Evolutionary conservation across 2,888 invertebrate genomes (phyloP).

Genomic region (Pandemis corylana): DNA sequence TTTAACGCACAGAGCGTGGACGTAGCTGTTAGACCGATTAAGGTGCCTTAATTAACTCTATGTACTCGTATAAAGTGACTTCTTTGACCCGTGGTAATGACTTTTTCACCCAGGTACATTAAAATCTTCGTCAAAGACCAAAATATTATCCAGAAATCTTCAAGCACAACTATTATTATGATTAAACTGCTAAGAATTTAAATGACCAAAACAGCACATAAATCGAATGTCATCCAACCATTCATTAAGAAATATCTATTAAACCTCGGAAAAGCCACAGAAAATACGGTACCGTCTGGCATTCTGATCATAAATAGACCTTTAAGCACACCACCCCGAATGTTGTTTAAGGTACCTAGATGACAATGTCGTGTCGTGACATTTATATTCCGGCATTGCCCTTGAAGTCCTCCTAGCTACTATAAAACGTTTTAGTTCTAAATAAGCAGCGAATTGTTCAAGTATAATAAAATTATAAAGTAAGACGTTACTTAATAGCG

Average conservation of each 20-base stretch:
- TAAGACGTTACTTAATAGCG: background rate
- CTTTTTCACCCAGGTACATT: no score
- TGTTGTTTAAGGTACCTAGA: constrained; percentile 22
- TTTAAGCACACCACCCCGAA: constrained; percentile 19
- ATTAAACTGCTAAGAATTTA: no score
- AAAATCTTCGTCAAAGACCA: no score
- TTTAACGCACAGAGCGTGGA: background rate
- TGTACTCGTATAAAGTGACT: no score
- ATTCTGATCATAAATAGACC: constrained; percentile 11
- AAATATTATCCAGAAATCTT: no score
- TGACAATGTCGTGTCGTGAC: constrained; percentile 17
- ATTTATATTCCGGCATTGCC: constrained; percentile 20
- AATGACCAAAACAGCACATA: no score
- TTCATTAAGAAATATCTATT: background rate
- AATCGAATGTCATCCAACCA: no score
- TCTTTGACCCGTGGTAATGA: no score
- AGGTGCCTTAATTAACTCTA: background rate
- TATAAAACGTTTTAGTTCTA: constrained; percentile 30
- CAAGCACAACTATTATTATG: no score
- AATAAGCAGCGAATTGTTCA: constrained; percentile 18
- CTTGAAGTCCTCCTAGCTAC: constrained; percentile 22
- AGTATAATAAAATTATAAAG: background rate
- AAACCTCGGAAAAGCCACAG: background rate
- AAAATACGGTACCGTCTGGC: background rate
- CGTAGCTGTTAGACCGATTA: background rate